Base-by-base conservation (phyloP, 2,888 invertebrate genomes). In the Autographa pulchrina region DNA sequence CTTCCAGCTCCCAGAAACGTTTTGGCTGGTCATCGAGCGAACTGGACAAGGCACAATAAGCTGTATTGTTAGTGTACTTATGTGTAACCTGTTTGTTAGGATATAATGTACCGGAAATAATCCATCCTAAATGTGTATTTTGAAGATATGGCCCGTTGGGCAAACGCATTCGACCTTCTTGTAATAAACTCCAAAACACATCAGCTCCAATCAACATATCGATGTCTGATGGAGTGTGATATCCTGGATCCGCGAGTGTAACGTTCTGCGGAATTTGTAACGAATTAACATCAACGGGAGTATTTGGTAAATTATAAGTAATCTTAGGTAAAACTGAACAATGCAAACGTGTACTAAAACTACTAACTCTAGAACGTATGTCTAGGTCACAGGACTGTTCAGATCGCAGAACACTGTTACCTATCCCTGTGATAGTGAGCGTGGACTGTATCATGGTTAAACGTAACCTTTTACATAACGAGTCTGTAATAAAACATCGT, bases 381-480 rank as follows among this genome's bases (percentile, higher is more conserved):
- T 14, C 11, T 25, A 56, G 56, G 56, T 56, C 56, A 56, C 56
- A 56, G 56, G 56, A 56, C 31, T 56, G 56, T 56, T 56, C 56
- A 14, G 56, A 56, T 20, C 56, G 56, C 18, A 20, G 6, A 25
- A 56, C 56, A 25, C 56, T 56, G 20, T 56, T 56, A 18, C 56
- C 56, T 56, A 56, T 56, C 8, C 56, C 56, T 56, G 56, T 56
- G 8, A 56, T 56, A 6, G 56, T 56, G 56, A 56, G 56, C 6
- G 56, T 56, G 56, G 56, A 56, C 56, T 56, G 56, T 56, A 56
- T 56, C 1, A 16, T 56, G 6, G 18, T 13, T 56, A 56, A 56
- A 25, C n/a, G 56, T 56, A 56, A 56, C 14, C 6, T 56, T 56
- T 56, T 56, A 16, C 56, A 56, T 20, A 56, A 20, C n/a, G 20